Percentiles rank a stretch among this genome's conserved stretches.
These are phyloP conservation scores for Clupea harengus DNA, from an alignment of 2,113 vertebrate genomes.

Conservation along the genomic window DNA sequence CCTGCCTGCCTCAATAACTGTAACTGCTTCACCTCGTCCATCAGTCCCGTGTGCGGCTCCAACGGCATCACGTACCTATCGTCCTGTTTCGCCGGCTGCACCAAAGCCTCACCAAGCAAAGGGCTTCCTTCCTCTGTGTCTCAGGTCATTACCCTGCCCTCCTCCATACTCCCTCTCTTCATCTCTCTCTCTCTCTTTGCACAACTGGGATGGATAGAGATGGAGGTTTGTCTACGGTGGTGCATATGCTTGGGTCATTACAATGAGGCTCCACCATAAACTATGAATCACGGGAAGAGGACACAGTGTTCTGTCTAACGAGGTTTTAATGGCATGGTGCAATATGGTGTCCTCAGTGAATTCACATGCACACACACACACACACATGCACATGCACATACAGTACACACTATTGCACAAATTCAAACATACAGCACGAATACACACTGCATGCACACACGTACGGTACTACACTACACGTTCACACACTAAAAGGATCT, in stretches of 20 bases:
- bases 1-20: slow-evolving; percentile 88
- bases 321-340: slow-evolving; percentile 29
- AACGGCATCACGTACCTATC: slow-evolving; percentile 94
- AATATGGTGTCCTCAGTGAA: slow-evolving; percentile 18
- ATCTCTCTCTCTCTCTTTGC: slow-evolving; percentile 7
- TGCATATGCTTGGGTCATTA: slow-evolving; percentile 29
- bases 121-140: slow-evolving; percentile 3
- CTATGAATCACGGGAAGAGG: slow-evolving; percentile 19
- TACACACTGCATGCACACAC: neutral
- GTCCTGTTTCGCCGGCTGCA: slow-evolving; percentile 95
- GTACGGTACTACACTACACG: no score
- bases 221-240: neutral
- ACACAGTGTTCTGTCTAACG: slow-evolving; percentile 25
- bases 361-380: neutral
- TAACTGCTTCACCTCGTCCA: slow-evolving; percentile 91
- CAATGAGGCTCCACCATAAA: slow-evolving; percentile 9
- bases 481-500: neutral
- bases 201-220: slow-evolving; percentile 16
- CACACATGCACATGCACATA: neutral
- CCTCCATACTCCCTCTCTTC: neutral
- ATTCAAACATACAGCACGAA: neutral
- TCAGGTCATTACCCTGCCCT: slow-evolving; percentile 51
- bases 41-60: slow-evolving; percentile 93
- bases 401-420: neutral
- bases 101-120: slow-evolving; percentile 60